Evolutionary conservation across 92 coral and sea anemone genomes (phyloP), one percentile per base, ranked within the genome.

Genomic region (Palythoa heliodiscus): DNA sequence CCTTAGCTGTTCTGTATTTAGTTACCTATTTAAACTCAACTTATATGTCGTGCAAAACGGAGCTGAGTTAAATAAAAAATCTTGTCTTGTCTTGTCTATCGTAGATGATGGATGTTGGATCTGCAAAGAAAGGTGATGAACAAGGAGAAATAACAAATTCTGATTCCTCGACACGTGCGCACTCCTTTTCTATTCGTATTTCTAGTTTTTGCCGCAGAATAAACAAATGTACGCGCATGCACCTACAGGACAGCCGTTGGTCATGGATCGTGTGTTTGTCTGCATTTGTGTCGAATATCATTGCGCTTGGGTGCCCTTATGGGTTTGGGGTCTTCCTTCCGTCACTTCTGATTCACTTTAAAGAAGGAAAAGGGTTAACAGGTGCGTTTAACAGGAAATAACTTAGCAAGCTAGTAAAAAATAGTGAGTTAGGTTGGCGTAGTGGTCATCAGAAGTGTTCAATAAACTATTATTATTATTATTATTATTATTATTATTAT

Each of bases 191-290:
- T 17, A 17, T 58, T 16, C 14, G 57, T 25, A 11, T 16, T 52
- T 19, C 3, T 9, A 52, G 79, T 19, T 23, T 43, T 16, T 72
- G 76, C n/a, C 22, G 17, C 16, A 22, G 15, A 20, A 23, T 12
- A 52, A 75, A 16, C 22, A 78, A 66, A 38, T 52, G 15, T 16
- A 17, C 38, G 52, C 83, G 71, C 55, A n/a, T 60, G 72, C 83
- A 39, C 72, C 83, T 37, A 61, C 83, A 78, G 70, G 83, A 78
- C 55, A 78, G 83, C 83, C 10, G 58, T 55, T 60, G 83, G 83
- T 78, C 83, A 14, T 78, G 83, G 83, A 43, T 78, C 15, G 83
- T 78, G 35, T 78, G 83, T 19, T 48, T 78, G 0, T 39, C 83
- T 12, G 55, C 83, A 5, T 61, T 78, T 78, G 16, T 60, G 4